Evolutionary conservation across 2,797 vertebrate species (phyloP).

Genomic region (Kryptolebias ocellatus): DNA sequence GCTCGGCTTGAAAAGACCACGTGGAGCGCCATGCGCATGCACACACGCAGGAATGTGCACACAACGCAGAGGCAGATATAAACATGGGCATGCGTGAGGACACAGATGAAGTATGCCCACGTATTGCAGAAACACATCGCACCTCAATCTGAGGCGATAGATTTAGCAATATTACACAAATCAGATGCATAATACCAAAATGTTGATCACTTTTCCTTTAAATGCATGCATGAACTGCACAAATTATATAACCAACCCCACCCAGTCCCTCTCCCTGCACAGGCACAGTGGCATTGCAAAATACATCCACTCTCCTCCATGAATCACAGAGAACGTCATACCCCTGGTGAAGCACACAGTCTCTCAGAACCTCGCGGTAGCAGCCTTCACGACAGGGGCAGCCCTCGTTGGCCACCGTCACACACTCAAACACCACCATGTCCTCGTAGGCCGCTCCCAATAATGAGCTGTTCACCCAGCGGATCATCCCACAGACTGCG

Average conservation of each 20-base stretch:
- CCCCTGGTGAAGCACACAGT: constrained; percentile 70
- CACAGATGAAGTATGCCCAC: constrained; percentile 13
- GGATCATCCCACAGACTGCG: constrained; percentile 57
- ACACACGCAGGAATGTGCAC: constrained; percentile 41
- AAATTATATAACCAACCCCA: constrained; percentile 45
- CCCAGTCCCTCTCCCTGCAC: constrained; percentile 27
- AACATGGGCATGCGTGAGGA: constrained; percentile 35
- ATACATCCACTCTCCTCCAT: constrained; percentile 24
- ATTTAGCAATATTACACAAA: constrained; percentile 4
- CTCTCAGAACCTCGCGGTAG: constrained; percentile 70
- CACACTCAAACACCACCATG: constrained; percentile 75
- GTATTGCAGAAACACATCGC: constrained; percentile 1
- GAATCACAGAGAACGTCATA: constrained; percentile 49
- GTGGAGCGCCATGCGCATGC: constrained; percentile 54
- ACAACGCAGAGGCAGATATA: constrained; percentile 48
- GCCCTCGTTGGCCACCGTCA: constrained; percentile 70
- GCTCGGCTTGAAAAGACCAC: constrained; percentile 58
- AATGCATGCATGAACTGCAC: not conserved
- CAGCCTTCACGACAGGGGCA: constrained; percentile 72
- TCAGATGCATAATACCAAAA: constrained; percentile 6
- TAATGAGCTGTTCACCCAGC: constrained; percentile 69
- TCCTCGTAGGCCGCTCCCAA: constrained; percentile 61
- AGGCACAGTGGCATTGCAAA: constrained; percentile 12
- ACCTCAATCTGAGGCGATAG: not conserved
- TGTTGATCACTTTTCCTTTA: constrained; percentile 1